Evolutionary conservation across 2,113 vertebrate species (phyloP).

Genomic region (Noturus placidus): DNA sequence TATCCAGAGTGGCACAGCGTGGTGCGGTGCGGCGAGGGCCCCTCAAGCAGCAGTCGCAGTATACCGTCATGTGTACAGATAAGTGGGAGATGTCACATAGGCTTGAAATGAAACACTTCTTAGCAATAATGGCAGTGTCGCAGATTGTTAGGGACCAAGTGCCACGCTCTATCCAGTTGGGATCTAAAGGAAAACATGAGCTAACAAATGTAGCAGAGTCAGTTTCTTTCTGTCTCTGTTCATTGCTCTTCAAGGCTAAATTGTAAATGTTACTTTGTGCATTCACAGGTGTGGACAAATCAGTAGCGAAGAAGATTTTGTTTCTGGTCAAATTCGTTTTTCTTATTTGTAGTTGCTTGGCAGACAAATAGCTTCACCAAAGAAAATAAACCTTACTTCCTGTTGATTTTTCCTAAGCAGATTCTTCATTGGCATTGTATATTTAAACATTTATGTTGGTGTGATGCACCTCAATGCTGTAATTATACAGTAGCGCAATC

Average conservation of each 20-base stretch:
- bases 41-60: constrained; percentile 54
- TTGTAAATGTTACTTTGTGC: not conserved
- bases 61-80: constrained; percentile 58
- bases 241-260: not conserved
- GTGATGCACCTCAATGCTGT: not conserved
- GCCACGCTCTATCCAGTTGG: constrained; percentile 40
- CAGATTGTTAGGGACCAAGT: constrained; percentile 52
- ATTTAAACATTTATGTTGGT: not conserved
- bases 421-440: not conserved
- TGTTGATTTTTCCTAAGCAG: not conserved
- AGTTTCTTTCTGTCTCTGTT: not conserved
- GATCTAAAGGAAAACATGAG: constrained; percentile 33
- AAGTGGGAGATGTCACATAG: constrained; percentile 57
- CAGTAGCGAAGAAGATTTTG: not conserved
- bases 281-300: constrained; percentile 6
- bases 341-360: not conserved
- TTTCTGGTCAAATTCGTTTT: not conserved
- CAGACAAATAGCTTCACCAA: not conserved
- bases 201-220: constrained; percentile 36
- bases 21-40: constrained; percentile 55
- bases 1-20: constrained; percentile 54
- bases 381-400: not conserved
- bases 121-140: constrained; percentile 51
- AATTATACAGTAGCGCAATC: too few species aligned
- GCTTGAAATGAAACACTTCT: constrained; percentile 57